Base-by-base conservation (phyloP, 2,797 vertebrate species). In the Eidolon dupreanum region DNA sequence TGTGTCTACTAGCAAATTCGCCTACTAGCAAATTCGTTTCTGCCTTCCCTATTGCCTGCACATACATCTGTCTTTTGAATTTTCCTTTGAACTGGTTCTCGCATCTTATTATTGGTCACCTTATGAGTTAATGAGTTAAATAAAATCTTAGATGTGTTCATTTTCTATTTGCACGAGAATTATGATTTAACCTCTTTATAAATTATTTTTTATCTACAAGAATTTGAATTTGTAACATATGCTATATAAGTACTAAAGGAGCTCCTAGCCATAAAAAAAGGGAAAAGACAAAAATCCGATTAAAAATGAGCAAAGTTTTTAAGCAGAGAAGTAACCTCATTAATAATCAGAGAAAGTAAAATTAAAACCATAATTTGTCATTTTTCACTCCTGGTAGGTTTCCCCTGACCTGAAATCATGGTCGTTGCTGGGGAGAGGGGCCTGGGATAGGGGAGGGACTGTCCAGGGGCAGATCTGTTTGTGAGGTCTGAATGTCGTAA, bases 1-100 rank as follows among this genome's bases (percentile, higher is more conserved):
- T 5, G 57, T 0, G 28, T 41, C 49, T 1, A 0, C 20, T 8
- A 5, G 43, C 38, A 26, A 8, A 4, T 6, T 2, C 31, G 1
- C 8, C 49, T 1, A 0, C 20, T 8, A 5, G 43, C 38, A 26
- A 8, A 4, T 6, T 2, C 31, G 1, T 11, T 6, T 26, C 53
- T 1, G 13, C 6, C 2, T 38, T 68, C 33, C 33, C 5, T 3
- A 4, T 4, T 2, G 19, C 87, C 65, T 6, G 0, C 8, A 3
- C 15, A 2, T 61, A n/a, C 1, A 2, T 19, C 12, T 22, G 22
- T 9, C 49, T 19, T 84, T 78, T 20, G 28, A 16, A 17, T 11
- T 38, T 59, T 53, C 41, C 65, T 82, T 8, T 8, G 24, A 82
- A 19, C 59, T 17, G 65, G 22, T 65, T 51, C 7, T 16, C 53